Base-by-base conservation (phyloP, 2,113 vertebrate genomes). In the Thamnophis sirtalis region DNA sequence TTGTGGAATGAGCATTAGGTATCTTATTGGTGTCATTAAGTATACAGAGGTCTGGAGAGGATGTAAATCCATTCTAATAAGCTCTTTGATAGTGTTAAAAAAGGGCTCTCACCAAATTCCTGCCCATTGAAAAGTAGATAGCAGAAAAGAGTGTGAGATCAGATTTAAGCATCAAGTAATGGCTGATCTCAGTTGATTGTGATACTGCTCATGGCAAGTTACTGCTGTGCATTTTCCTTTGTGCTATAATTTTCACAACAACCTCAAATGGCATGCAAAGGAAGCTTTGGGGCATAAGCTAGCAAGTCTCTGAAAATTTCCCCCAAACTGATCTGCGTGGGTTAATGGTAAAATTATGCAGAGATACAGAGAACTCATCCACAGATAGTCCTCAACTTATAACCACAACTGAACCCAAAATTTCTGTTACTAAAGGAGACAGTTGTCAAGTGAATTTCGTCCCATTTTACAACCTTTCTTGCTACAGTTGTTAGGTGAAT, bases 21-120 rank as follows among this genome's bases (percentile, higher is more conserved):
- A 95, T 94, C 89, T 94, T 92, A 93, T 60, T 89, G 95, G 91
- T 95, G 91, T 91, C 90, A 92, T 95, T 96, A 93, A 96, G 92
- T 91, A 94, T 15, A 88, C 22, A 9, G 89, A 96, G 93, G 89
- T 93, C 93, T 90, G 94, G 49, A 96, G 96, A 94, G 93, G 94
- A 91, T 96, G 94, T 95, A 95, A 96, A 94, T 95, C 88, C 95
- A 93, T 73, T 94, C 80, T 56, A 94, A 53, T 92, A 92, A 58
- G 84, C 55, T 86, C 55, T 94, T 93, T 50, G 94, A 96, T 96
- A 95, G 92, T n/a, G 95, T 94, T 91, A 94, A 90, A 43, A 89
- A 90, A 89, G 90, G 90, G 93, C 93, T 94, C 89, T 86, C 2
- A 87, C 1, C 0, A 90, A 93, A 92, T 93, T 84, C 73, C 21